These are phyloP conservation scores for Cephus sareptanus DNA, from an alignment of 2,888 invertebrate genomes.

Conservation along the genomic window DNA sequence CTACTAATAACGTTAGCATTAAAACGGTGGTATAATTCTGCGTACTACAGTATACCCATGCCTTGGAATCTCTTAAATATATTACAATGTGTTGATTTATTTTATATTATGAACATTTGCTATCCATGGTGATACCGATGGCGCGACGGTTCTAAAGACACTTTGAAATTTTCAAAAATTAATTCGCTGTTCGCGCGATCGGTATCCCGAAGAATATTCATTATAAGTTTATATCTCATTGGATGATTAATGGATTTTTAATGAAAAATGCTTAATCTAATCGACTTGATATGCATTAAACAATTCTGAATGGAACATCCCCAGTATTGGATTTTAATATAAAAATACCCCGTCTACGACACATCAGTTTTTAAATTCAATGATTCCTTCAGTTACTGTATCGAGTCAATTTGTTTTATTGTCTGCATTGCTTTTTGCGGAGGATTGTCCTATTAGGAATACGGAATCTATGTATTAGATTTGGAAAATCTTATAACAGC, in stretches of 20 bases:
- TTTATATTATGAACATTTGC: slow-evolving; percentile 16
- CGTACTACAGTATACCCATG: slow-evolving; percentile 1
- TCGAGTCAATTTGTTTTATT: slow-evolving; percentile 54
- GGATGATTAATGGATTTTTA: neutral
- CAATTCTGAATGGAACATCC: slow-evolving; percentile 29
- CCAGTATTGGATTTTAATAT: slow-evolving; percentile 48
- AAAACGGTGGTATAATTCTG: slow-evolving; percentile 44
- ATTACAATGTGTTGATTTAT: slow-evolving; percentile 19
- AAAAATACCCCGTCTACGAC: slow-evolving; percentile 62
- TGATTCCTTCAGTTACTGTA: slow-evolving; percentile 29
- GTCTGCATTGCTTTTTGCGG: slow-evolving; percentile 60
- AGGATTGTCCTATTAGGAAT: slow-evolving; percentile 50
- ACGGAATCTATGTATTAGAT: neutral
- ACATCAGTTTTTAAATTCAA: slow-evolving; percentile 36
- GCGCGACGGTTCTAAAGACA: slow-evolving; percentile 7
- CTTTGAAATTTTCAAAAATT: neutral
- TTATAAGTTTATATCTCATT: neutral
- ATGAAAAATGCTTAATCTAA: slow-evolving; percentile 10
- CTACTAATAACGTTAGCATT: slow-evolving; percentile 30
- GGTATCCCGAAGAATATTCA: neutral
- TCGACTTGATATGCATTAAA: slow-evolving; percentile 29
- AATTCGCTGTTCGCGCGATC: neutral
- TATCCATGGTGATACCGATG: slow-evolving; percentile 10
- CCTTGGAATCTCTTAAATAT: slow-evolving; percentile 8
- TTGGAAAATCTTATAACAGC: neutral